Conservation (phyloP, 2,797 vertebrate species). For the Lemur catta region DNA sequence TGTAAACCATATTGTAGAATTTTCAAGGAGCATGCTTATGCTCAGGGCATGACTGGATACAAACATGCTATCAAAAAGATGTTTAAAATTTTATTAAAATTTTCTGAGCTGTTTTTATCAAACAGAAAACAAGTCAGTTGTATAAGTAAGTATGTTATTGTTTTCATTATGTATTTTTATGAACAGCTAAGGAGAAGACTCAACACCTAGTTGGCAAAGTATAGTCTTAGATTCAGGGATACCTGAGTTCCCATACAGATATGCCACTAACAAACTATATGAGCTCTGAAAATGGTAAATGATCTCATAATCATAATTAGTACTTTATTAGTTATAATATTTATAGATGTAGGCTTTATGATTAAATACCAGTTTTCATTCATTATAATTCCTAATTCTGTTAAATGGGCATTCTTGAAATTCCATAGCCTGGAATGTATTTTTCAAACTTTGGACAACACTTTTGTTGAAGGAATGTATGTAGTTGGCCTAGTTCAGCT, state of each 20-base stretch:
- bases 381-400: background rate
- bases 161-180: background rate
- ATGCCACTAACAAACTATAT: accelerated
- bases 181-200: background rate
- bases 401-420: background rate
- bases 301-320: background rate
- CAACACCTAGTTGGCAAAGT: accelerated
- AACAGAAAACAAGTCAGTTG: background rate
- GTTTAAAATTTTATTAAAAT: background rate
- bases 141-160: background rate
- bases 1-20: background rate
- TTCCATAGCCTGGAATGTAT: background rate
- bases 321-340: background rate
- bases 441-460: background rate
- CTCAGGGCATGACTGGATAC: background rate
- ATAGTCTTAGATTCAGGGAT: background rate
- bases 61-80: background rate
- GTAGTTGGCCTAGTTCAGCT: background rate
- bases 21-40: background rate
- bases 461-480: background rate
- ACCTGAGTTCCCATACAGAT: background rate
- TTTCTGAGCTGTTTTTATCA: background rate
- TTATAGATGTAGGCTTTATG: background rate
- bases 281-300: background rate
- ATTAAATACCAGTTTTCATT: background rate